Conservation (phyloP, 2,797 vertebrate species). For the Lagocephalus sceleratus region DNA sequence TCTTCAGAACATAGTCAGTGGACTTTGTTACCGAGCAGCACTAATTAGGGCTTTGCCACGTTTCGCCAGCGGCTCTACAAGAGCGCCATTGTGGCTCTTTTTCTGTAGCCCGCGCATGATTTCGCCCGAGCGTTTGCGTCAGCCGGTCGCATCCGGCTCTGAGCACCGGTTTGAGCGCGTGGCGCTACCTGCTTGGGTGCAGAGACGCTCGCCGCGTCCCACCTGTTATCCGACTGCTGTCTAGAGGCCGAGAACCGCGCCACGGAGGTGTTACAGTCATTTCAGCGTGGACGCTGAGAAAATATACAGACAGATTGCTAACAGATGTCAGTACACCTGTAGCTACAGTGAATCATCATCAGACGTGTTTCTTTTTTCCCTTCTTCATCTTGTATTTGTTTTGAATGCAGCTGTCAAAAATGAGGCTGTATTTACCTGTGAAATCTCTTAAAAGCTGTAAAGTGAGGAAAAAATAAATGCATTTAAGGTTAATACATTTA, state of each 20-base stretch:
- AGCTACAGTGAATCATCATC: constrained; percentile 38
- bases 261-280: constrained; percentile 50
- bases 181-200: constrained; percentile 43
- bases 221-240: constrained; percentile 69
- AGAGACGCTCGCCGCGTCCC: constrained; percentile 56
- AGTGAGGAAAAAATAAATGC: too few species aligned
- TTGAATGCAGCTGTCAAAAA: constrained; percentile 5
- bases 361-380: constrained; percentile 35
- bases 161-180: constrained; percentile 26
- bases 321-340: constrained; percentile 74
- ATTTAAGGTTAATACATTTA: too few species aligned
- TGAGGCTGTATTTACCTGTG: constrained; percentile 9
- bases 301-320: constrained; percentile 64
- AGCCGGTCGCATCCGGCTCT: constrained; percentile 43
- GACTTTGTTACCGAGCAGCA: constrained; percentile 70
- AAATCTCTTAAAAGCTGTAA: constrained; percentile 24
- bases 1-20: constrained; percentile 65
- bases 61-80: constrained; percentile 67
- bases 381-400: too few species aligned
- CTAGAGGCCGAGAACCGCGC: constrained; percentile 72
- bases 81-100: constrained; percentile 67
- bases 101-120: constrained; percentile 58
- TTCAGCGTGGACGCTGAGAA: constrained; percentile 35
- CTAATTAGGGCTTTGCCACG: constrained; percentile 72
- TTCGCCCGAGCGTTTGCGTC: constrained; percentile 58